Evolutionary conservation across 2,113 vertebrate genomes (phyloP).

Genomic region (Scytalopus superciliaris): DNA sequence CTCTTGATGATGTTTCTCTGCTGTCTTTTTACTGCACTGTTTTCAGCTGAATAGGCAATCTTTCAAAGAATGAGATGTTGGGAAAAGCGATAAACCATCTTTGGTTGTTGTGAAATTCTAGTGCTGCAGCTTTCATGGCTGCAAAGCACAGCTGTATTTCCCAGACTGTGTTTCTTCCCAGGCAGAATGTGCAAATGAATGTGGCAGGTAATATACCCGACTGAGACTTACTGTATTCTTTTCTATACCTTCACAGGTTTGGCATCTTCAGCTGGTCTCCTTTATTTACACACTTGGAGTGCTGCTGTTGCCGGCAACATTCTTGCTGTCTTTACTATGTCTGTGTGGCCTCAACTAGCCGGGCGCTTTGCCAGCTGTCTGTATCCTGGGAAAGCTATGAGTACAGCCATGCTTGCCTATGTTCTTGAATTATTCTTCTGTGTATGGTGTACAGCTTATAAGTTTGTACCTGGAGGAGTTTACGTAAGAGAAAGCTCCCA

Average conservation of each 20-base stretch:
- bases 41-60: background rate
- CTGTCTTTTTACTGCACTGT: background rate
- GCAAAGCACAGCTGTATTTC: background rate
- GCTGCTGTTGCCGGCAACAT: slow-evolving; percentile 69
- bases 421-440: slow-evolving; percentile 72
- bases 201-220: background rate
- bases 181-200: background rate
- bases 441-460: slow-evolving; percentile 78
- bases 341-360: slow-evolving; percentile 66
- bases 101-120: background rate
- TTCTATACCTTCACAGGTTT: slow-evolving; percentile 56
- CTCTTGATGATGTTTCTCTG: background rate
- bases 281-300: slow-evolving; percentile 71
- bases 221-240: background rate
- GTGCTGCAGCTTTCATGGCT: background rate
- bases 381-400: slow-evolving; percentile 68
- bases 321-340: slow-evolving; percentile 67
- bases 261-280: slow-evolving; percentile 63
- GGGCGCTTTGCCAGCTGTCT: slow-evolving; percentile 46
- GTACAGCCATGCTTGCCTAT: slow-evolving; percentile 60
- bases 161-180: background rate
- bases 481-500: slow-evolving; percentile 75
- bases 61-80: background rate
- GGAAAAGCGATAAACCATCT: background rate
- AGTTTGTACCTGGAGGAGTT: slow-evolving; percentile 78